Conservation (phyloP, 2,888 invertebrate species). For the Netelia fuscicornis region DNA sequence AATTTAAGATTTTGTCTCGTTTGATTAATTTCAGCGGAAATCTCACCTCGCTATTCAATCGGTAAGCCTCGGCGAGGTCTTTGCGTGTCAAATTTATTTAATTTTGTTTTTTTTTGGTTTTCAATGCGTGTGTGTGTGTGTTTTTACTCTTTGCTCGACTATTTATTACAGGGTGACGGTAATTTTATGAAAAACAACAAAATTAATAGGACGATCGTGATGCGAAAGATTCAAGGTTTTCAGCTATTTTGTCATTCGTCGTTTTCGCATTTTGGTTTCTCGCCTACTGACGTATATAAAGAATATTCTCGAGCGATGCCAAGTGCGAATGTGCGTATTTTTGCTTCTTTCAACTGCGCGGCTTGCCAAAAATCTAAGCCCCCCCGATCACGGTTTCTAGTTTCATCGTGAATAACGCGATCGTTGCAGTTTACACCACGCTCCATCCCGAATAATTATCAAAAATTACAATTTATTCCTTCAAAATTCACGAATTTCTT, state of each 20-base stretch:
- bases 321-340: constrained; percentile 65
- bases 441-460: neutral
- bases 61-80: constrained; percentile 78
- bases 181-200: neutral
- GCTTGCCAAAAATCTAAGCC: constrained; percentile 58
- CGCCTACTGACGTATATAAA: constrained; percentile 39
- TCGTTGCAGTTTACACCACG: constrained; percentile 26
- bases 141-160: constrained; percentile 19
- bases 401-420: constrained; percentile 27
- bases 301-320: constrained; percentile 62
- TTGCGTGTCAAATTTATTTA: constrained; percentile 63
- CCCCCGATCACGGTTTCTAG: constrained; percentile 21
- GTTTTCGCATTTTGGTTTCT: constrained; percentile 50
- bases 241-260: constrained; percentile 35
- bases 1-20: constrained; percentile 70
- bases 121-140: constrained; percentile 1
- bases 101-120: constrained; percentile 48
- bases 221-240: neutral
- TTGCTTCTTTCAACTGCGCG: constrained; percentile 50
- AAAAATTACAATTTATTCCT: constrained; percentile 8
- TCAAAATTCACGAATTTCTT: neutral
- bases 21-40: constrained; percentile 80
- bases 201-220: neutral
- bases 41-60: constrained; percentile 79
- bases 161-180: neutral